A percentile compares a stretch with the other conserved stretches of the same genome.
These are phyloP conservation scores for Drosophila busckii DNA, from an alignment of 1,140 invertebrate genomes.

Conservation along the genomic window DNA sequence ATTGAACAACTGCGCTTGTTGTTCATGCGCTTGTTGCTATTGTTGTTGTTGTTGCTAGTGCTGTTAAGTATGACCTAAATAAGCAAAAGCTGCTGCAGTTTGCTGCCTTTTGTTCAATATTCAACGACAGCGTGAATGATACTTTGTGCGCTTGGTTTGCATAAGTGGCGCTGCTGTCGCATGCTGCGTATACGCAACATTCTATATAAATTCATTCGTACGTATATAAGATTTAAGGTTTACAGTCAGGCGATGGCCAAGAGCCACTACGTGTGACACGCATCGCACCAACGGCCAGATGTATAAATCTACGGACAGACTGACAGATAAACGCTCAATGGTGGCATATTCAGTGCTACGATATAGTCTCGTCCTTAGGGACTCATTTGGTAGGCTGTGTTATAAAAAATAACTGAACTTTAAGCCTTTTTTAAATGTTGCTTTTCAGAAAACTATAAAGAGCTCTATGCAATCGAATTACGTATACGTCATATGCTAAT, in stretches of 20 bases:
- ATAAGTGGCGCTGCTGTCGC: constrained; percentile 34
- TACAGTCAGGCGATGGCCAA: too few relatives aligned
- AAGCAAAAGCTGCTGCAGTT: not conserved
- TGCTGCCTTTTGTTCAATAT: constrained; percentile 38
- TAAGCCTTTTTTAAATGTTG: too few relatives aligned
- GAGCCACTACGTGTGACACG: too few relatives aligned
- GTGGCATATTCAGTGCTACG: too few relatives aligned
- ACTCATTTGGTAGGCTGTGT: too few relatives aligned
- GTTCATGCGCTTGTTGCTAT: not conserved
- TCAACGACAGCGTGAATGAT: constrained; percentile 68
- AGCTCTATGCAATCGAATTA: constrained; percentile 5
- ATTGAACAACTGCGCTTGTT: not conserved
- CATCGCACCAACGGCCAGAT: too few relatives aligned
- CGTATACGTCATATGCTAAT: constrained; percentile 17
- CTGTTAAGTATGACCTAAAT: constrained; percentile 30
- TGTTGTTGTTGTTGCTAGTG: constrained; percentile 23
- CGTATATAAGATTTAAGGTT: too few relatives aligned
- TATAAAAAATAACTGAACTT: too few relatives aligned
- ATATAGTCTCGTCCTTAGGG: too few relatives aligned
- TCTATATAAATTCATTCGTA: constrained; percentile 12
- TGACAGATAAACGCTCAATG: too few relatives aligned
- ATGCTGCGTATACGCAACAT: constrained; percentile 51
- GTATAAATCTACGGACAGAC: too few relatives aligned
- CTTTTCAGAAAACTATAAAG: too few relatives aligned
- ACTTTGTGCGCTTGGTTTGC: constrained; percentile 44